Conservation (phyloP, 2,888 invertebrate genomes). For the Drosophila aldrichi region DNA sequence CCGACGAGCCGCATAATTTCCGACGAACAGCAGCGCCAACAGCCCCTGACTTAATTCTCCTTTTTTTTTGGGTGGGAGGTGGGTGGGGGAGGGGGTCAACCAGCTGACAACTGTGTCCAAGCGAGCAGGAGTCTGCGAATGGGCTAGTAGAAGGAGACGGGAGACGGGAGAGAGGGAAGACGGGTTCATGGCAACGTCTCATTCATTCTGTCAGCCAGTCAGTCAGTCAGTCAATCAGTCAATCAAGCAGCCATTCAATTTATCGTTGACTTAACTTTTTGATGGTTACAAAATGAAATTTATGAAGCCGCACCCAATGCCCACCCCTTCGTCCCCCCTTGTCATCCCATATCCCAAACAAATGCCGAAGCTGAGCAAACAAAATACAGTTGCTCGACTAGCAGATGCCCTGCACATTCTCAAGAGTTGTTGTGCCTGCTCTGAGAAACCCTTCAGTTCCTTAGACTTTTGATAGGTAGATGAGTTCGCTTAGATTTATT, state of each 20-base stretch:
- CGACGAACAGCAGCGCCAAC: constrained; percentile 44
- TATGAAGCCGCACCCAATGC: constrained; percentile 47
- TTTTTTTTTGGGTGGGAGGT: neutral
- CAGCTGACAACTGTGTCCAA: constrained; percentile 31
- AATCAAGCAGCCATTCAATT: constrained; percentile 75
- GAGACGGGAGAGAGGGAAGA: too few species aligned
- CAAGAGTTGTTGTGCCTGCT: neutral
- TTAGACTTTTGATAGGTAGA: too few species aligned
- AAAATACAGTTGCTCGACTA: constrained; percentile 9
- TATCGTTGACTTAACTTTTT: constrained; percentile 79
- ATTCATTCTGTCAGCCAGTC: constrained; percentile 27
- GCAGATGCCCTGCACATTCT: neutral
- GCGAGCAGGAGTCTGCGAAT: neutral
- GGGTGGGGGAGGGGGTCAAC: neutral
- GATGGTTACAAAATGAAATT: constrained; percentile 78
- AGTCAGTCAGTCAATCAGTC: constrained; percentile 63
- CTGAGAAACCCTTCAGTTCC: too few species aligned
- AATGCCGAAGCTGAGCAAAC: neutral
- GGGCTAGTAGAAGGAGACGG: neutral
- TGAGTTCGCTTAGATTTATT: too few species aligned
- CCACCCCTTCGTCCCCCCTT: too few species aligned
- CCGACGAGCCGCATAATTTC: constrained; percentile 62
- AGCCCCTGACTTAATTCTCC: constrained; percentile 4
- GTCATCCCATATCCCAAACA: neutral
- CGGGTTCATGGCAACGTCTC: constrained; percentile 4